Base-by-base conservation (phyloP, 2,888 invertebrate genomes). In the Heliconius erato region DNA sequence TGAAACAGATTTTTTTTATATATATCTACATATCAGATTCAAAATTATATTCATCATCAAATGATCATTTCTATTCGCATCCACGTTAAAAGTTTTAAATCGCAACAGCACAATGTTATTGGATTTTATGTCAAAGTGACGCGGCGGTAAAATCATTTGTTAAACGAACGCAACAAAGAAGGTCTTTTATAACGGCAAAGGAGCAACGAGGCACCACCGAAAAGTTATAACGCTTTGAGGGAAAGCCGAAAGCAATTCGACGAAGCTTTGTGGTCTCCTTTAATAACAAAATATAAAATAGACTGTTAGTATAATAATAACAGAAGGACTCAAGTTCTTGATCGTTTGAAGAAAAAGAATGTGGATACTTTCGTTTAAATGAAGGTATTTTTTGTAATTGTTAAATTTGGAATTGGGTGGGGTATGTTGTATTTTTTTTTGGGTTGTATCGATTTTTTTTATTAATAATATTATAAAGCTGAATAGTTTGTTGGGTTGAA, bases 141-240 rank as follows among this genome's bases (percentile, higher is more conserved):
- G 76, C 59, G 14, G 16, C 74, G 16, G 49, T 79, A 40, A 82
- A 79, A 74, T 65, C 35, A 74, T 79, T 59, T 82, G 65, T 79
- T 77, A 67, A 80, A 82, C 65, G 44, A 76, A 69, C 65, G 72
- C 77, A 35, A 76, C 76, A 67, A 80, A 65, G 74, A 59, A 71
- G 16, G 35, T 69, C 44, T 63, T 79, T 74, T 44, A 49, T 79
- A 71, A 35, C 54, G 26, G 40, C n/a, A 74, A 71, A 79, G 79
- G 63, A 35, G 28, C n/a, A 49, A 81, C 63, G 44, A 16, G 19
- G 19, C 71, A 71, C 72, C 65, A 69, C 2, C 83, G 69, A 63
- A 82, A 84, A 83, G 74, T 78, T 84, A 71, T 81, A 74, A 65
- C 19, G 78, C 67, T 82, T 80, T 80, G 79, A 80, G 79, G 67